These are phyloP conservation scores for Timema podura DNA, from an alignment of 2,888 invertebrate species.

Conservation along the genomic window DNA sequence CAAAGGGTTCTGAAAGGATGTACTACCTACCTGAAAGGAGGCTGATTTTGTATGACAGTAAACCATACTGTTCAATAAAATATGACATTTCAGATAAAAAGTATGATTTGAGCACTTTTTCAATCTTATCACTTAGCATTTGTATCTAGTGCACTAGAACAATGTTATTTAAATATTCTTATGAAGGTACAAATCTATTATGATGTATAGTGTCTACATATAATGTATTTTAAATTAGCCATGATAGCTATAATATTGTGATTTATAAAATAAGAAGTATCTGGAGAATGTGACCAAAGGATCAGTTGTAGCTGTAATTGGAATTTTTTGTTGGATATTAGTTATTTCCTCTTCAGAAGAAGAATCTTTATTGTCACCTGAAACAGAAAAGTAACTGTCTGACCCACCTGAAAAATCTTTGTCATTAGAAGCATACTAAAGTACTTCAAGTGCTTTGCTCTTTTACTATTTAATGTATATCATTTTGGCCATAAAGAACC, in stretches of 20 bases:
- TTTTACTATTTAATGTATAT: no score
- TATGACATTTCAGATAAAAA: neutral
- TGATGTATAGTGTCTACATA: neutral
- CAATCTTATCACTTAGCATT: neutral
- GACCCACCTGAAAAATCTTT: no score
- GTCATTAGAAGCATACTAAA: no score
- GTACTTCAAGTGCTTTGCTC: no score
- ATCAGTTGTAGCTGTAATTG: no score
- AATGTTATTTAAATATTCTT: neutral
- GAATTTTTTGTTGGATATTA: no score
- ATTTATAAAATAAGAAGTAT: neutral
- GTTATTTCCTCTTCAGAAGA: no score
- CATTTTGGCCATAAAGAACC: no score
- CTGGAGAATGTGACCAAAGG: no score
- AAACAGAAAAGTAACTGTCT: no score
- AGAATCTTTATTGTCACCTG: no score
- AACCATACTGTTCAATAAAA: neutral
- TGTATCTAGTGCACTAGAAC: neutral
- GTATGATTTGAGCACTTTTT: neutral
- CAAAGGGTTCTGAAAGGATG: conserved; percentile 2
- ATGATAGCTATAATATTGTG: neutral
- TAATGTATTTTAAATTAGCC: neutral
- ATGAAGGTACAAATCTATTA: neutral
- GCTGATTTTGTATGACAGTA: neutral
- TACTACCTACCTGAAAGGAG: conserved; percentile 5